Evolutionary conservation across 2,888 invertebrate species (phyloP).

Genomic region (Thereva nobilitata): DNA sequence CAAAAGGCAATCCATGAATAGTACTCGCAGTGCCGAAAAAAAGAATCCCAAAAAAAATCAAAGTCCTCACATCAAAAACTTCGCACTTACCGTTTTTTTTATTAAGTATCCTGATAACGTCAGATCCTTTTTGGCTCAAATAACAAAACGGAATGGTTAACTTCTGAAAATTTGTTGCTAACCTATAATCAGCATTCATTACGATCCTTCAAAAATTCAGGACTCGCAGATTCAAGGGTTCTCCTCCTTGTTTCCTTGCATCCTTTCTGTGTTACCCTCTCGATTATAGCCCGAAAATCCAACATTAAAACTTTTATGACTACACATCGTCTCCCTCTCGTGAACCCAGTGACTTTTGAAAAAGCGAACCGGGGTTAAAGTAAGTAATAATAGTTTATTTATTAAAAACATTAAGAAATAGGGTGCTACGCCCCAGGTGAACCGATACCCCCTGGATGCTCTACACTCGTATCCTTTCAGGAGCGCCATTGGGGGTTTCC

Average conservation of each 20-base stretch:
- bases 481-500: constrained; percentile 41
- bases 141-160: too few relatives aligned
- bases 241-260: constrained; percentile 6
- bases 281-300: not conserved
- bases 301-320: constrained; percentile 10
- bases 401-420: constrained; percentile 42
- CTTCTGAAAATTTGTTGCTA: not conserved
- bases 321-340: not conserved
- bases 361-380: constrained; percentile 11
- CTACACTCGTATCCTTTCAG: constrained; percentile 44
- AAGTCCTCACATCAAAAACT: too few relatives aligned
- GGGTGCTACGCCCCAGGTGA: constrained; percentile 42
- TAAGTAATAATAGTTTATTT: constrained; percentile 43
- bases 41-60: too few relatives aligned
- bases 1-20: too few relatives aligned
- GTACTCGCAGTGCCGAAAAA: too few relatives aligned
- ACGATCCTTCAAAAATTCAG: constrained; percentile 14
- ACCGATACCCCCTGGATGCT: constrained; percentile 37
- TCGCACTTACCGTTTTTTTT: too few relatives aligned
- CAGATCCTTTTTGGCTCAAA: too few relatives aligned
- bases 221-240: not conserved
- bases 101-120: too few relatives aligned
- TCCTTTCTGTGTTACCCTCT: too few relatives aligned
- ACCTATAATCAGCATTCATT: constrained; percentile 20
- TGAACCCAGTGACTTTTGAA: constrained; percentile 8